Base-by-base conservation (phyloP, 2,113 vertebrate species). In the Felis catus region DNA sequence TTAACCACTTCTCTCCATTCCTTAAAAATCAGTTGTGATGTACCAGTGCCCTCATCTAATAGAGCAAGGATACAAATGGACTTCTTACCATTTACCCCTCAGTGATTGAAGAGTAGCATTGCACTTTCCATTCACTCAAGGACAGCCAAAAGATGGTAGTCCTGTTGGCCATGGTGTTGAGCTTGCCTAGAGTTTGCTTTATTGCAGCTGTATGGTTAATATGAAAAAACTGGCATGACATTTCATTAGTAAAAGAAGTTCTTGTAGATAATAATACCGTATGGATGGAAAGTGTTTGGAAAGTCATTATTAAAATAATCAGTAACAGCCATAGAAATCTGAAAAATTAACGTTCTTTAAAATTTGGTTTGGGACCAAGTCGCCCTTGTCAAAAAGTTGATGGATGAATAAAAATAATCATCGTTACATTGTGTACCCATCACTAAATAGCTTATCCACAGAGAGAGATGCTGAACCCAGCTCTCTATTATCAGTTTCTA, bases 21-120 rank as follows among this genome's bases (percentile, higher is more conserved):
- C 51, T 41, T 76, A n/a, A 84, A 95, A 90, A 96, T 96, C 91
- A 95, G 25, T 97, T 70, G 58, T 88, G 76, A 91, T 71, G 23
- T 86, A 84, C 96, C 58, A 16, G 78, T 78, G 33, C 65, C 55
- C 48, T 95, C 66, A 91, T 82, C 36, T 90, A 94, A 79, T 36
- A 95, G 81, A 85, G 70, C 78, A 94, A 65, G 80, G 86, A 74
- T 13, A 68, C 81, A 92, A 94, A 94, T 66, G 71, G 96, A 89
- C 81, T 94, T 96, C 85, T 94, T 27, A 68, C 51, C 80, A 84
- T 83, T 96, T 91, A 61, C 21, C 6, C 58, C 33, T 96, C 41
- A 91, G 45, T 90, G 93, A 83, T 36, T 93, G 39, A 70, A 81
- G 36, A 76, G 36, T 41, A 63, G 31, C 79, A 29, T 18, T 48